phyloP scores from a whole-genome alignment of 2,888 invertebrate genomes.

The Rhimphoctona megacephalus region DNA sequence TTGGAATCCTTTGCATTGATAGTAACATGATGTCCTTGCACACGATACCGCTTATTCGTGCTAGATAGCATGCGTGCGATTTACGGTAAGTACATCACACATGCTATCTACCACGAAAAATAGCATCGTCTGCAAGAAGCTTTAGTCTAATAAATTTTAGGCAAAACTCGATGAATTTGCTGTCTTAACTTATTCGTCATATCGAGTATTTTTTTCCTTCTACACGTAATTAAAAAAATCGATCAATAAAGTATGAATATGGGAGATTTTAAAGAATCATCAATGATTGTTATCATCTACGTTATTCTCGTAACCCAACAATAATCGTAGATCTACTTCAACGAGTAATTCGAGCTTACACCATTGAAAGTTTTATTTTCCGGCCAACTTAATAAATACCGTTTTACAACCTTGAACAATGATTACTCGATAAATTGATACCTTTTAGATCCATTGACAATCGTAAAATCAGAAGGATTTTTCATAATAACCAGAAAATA shows the following conservation, averaged over 20 bases:
- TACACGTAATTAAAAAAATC: no score
- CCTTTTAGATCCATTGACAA: not conserved
- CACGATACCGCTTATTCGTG: no score
- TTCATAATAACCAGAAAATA: not conserved
- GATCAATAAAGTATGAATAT: no score
- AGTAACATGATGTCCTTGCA: no score
- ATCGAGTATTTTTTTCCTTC: not conserved
- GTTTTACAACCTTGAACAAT: slow-evolving; percentile 3
- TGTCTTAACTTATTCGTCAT: not conserved
- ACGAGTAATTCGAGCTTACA: not conserved
- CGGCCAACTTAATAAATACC: not conserved
- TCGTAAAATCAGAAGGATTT: not conserved
- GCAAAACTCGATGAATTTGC: not conserved
- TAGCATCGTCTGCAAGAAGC: no score
- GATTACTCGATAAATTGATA: not conserved
- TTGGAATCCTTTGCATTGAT: not conserved
- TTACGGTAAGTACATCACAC: no score
- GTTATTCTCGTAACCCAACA: not conserved
- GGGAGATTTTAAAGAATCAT: not conserved
- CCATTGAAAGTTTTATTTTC: not conserved
- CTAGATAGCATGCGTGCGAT: no score
- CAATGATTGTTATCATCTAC: not conserved
- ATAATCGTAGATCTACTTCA: not conserved
- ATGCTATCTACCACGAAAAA: no score
- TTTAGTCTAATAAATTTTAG: not conserved